Base-by-base conservation (phyloP, 2,113 vertebrate species). In the Galemys pyrenaicus region DNA sequence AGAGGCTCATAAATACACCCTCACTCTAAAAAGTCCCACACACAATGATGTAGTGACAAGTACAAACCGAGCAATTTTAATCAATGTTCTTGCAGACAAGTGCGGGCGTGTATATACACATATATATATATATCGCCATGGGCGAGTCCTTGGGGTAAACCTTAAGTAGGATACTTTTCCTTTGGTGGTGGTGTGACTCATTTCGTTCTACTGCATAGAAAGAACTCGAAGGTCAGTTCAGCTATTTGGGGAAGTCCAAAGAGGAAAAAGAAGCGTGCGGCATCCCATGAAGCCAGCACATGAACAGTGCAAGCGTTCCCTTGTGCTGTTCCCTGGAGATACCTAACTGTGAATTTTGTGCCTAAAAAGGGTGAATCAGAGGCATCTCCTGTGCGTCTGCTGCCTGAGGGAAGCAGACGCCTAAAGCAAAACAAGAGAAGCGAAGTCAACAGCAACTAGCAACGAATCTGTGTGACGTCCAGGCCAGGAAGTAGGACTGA, bases 51-150 rank as follows among this genome's bases (percentile, higher is more conserved):
- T 92, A 95, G 94, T 97, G 94, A 98, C 91, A 97, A 96, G 94
- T 97, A 98, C 73, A 97, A 97, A 94, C 71, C 94, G 73, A 96
- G 97, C 93, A 54, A 97, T 94, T 98, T 97, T 98, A 98, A 97
- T 97, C 96, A 96, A 65, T 94, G 96, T 95, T 97, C 97, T 95
- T 98, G 97, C 97, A 97, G 97, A 97, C 68, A 94, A 97, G 85
- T 81, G 97, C 70, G 60, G 79, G 89, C 82, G 95, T 93, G 95
- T 97, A 98, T 97, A 97, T 94, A 87, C 96, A 96, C 67, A 98
- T 97, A 97, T 92, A 98, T 73, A 94, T 85, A 94, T 96, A 97
- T 97, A 94, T 97, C 95, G 95, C 44, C 44, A 86, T 60, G 93
- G 85, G 39, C 58, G 56, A 97, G 95, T 97, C 96, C 97, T 93